Conservation (phyloP, 2,797 vertebrate genomes). For the Crypturellus tataupa region DNA sequence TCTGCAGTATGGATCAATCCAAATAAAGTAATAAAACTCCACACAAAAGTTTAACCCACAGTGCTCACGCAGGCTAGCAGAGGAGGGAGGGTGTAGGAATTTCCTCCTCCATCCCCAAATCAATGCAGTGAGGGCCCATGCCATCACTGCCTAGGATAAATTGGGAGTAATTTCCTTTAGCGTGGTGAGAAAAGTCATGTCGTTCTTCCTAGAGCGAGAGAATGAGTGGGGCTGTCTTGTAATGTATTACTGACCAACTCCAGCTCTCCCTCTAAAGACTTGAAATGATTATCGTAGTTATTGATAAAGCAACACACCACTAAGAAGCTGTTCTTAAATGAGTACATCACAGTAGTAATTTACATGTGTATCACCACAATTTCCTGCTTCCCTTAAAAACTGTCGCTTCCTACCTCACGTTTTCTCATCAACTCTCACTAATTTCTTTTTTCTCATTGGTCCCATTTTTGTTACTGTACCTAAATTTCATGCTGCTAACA, state of each 20-base stretch:
- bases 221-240: background rate
- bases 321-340: background rate
- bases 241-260: fast-evolving
- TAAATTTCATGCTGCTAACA: background rate
- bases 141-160: background rate
- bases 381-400: background rate
- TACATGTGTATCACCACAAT: background rate
- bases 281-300: background rate
- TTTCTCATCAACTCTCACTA: background rate
- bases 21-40: background rate
- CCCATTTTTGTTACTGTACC: background rate
- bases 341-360: background rate
- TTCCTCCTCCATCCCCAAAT: background rate
- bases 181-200: background rate
- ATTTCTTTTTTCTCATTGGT: background rate
- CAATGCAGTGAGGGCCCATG: background rate
- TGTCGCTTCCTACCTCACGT: background rate
- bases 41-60: background rate
- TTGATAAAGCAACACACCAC: background rate
- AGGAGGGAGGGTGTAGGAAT: background rate
- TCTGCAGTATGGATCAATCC: background rate
- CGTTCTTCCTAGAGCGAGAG: background rate
- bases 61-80: background rate
- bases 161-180: background rate
- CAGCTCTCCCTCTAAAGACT: background rate